Percentiles rank a stretch among this genome's conserved stretches.
These are phyloP conservation scores for Exaiptasia diaphana DNA, from an alignment of 64 coral and sea anemone species.

Conservation along the genomic window DNA sequence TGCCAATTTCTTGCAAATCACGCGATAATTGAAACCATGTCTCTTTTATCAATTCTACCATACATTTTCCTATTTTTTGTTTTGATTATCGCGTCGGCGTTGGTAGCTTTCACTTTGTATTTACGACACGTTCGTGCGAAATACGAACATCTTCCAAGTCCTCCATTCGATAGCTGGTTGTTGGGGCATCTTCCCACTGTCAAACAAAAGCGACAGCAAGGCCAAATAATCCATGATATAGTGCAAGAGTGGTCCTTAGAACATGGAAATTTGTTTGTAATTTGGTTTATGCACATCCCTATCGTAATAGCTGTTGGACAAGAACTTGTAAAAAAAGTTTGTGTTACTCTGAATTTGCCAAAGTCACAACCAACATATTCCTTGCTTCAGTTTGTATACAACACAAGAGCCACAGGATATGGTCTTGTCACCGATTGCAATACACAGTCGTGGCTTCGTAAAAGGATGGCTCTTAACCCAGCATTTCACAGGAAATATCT, in stretches of 20 bases:
- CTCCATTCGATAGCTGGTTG: constrained; percentile 53
- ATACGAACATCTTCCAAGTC: constrained; percentile 67
- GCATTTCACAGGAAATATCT: constrained; percentile 83
- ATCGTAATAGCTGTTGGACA: constrained; percentile 9
- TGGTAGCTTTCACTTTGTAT: constrained; percentile 23
- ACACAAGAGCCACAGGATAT: constrained; percentile 18
- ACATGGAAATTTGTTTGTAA: constrained; percentile 37
- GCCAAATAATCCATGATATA: neutral
- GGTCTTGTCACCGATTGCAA: constrained; percentile 55
- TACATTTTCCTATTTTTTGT: neutral
- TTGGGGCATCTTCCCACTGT: constrained; percentile 37
- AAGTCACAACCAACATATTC: constrained; percentile 7
- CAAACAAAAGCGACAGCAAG: neutral
- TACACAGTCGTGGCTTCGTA: constrained; percentile 47
- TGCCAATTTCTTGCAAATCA: too few species aligned
- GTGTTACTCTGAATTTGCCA: constrained; percentile 44
- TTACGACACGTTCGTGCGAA: constrained; percentile 41
- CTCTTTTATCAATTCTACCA: too few species aligned
- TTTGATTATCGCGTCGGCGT: neutral
- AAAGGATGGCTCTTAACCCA: constrained; percentile 51
- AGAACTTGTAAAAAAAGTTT: constrained; percentile 40
- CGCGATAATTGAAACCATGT: too few species aligned
- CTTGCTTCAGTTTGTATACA: constrained; percentile 16
- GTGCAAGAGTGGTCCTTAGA: neutral
- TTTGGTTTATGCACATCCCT: constrained; percentile 40